A percentile compares a stretch with the other conserved stretches of the same genome.
phyloP scores from a whole-genome alignment of 1,140 invertebrate genomes.

The Phymastichus coffea region DNA sequence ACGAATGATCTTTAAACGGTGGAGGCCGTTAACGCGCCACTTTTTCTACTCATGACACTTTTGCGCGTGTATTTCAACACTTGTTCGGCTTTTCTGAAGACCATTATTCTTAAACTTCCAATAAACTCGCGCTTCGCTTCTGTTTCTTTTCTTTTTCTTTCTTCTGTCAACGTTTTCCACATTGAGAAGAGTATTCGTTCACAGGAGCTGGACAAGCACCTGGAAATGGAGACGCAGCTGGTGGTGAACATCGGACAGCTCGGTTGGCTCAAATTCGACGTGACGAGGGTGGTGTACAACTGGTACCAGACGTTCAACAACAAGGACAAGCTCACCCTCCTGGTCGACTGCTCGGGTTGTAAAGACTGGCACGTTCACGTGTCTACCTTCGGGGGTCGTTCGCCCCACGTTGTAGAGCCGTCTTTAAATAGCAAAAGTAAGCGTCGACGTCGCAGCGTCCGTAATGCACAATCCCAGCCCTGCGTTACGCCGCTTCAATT shows the following conservation, averaged over 20 bases:
- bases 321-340: conserved; percentile 68
- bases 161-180: neutral
- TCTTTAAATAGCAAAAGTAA: conserved; percentile 52
- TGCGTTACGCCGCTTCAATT: too few relatives aligned
- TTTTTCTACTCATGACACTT: neutral
- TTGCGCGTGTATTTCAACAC: neutral
- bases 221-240: conserved; percentile 69
- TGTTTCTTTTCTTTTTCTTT: neutral
- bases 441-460: too few relatives aligned
- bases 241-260: conserved; percentile 66
- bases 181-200: neutral
- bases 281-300: conserved; percentile 72
- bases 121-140: too few relatives aligned
- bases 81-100: neutral
- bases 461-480: too few relatives aligned
- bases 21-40: neutral
- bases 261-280: conserved; percentile 86
- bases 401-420: conserved; percentile 48
- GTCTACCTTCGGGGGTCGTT: conserved; percentile 50
- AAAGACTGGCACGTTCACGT: conserved; percentile 70
- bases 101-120: too few relatives aligned
- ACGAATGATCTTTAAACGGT: conserved; percentile 9
- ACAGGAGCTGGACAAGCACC: conserved; percentile 50
- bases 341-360: conserved; percentile 85
- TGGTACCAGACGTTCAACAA: conserved; percentile 65